These are phyloP conservation scores for Neogobius melanostomus DNA, from an alignment of 2,113 vertebrate species.

Conservation along the genomic window DNA sequence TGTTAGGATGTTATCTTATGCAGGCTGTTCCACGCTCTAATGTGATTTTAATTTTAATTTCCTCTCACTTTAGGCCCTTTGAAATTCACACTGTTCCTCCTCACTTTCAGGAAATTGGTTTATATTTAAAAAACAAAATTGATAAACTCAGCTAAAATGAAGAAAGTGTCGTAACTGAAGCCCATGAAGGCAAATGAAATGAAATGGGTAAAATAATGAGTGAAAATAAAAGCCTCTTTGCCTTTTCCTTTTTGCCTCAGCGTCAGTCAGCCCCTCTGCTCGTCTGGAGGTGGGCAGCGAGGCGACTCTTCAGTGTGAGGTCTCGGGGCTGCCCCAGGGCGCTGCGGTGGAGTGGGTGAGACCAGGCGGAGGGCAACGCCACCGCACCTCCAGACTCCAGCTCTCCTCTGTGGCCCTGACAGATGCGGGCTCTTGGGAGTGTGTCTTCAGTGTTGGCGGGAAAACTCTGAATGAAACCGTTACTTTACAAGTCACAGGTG, in stretches of 20 bases:
- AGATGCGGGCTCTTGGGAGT: slow-evolving; percentile 57
- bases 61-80: too few species aligned
- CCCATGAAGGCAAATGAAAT: too few species aligned
- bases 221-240: neutral
- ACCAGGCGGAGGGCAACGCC: neutral
- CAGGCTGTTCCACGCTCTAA: too few species aligned
- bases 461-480: rapidly evolving
- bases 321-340: rapidly evolving
- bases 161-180: too few species aligned
- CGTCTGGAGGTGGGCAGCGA: neutral
- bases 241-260: slow-evolving; percentile 17
- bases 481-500: slow-evolving; percentile 43
- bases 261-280: neutral
- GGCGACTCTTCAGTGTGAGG: slow-evolving; percentile 40
- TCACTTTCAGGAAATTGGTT: too few species aligned
- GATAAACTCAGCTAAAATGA: too few species aligned
- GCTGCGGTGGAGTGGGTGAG: slow-evolving; percentile 27
- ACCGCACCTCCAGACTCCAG: neutral
- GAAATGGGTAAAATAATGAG: too few species aligned
- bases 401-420: neutral
- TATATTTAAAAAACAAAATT: too few species aligned
- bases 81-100: too few species aligned
- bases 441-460: neutral
- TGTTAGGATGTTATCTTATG: too few species aligned
- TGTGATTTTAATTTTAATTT: too few species aligned